A percentile compares a stretch with the other conserved stretches of the same genome.
Evolutionary conservation across 2,888 invertebrate species (phyloP).

Genomic region (Eustalomyia histrio): DNA sequence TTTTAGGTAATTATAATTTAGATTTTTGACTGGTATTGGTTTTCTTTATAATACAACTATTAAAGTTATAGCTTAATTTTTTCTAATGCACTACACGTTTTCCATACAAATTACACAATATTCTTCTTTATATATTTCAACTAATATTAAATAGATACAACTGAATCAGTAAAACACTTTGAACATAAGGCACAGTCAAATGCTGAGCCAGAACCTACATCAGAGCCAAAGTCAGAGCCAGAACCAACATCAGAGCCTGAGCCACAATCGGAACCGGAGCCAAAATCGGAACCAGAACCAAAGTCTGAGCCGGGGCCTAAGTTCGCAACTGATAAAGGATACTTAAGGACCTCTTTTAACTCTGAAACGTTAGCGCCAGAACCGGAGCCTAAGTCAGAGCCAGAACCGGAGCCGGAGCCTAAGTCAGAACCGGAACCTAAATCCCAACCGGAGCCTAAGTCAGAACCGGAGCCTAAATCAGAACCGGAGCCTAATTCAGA

Average conservation of each 20-base stretch:
- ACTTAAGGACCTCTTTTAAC: too few relatives aligned
- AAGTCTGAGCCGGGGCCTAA: conserved; percentile 72
- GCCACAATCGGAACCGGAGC: conserved; percentile 72
- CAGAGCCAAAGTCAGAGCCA: conserved; percentile 76
- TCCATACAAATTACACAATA: conserved; percentile 33
- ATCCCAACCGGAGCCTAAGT: conserved; percentile 64
- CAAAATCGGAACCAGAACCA: conserved; percentile 62
- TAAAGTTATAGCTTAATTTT: conserved; percentile 14
- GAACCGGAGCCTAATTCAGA: conserved; percentile 75
- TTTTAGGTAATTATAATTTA: conserved; percentile 69
- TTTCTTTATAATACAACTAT: conserved; percentile 32
- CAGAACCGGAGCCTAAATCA: conserved; percentile 70
- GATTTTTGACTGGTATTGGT: neutral
- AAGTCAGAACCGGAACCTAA: conserved; percentile 78
- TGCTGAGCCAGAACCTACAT: conserved; percentile 76
- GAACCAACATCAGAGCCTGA: conserved; percentile 74
- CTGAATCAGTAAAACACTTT: conserved; percentile 66
- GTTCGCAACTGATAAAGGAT: too few relatives aligned
- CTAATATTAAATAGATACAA: conserved; percentile 56
- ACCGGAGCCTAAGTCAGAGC: conserved; percentile 75
- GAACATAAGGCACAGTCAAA: conserved; percentile 79
- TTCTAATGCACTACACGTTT: conserved; percentile 70
- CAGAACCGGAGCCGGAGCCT: conserved; percentile 74
- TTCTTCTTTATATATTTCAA: conserved; percentile 37
- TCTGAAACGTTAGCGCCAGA: conserved; percentile 54